Conservation (phyloP, 1,140 invertebrate species). For the Bombus ignitus region DNA sequence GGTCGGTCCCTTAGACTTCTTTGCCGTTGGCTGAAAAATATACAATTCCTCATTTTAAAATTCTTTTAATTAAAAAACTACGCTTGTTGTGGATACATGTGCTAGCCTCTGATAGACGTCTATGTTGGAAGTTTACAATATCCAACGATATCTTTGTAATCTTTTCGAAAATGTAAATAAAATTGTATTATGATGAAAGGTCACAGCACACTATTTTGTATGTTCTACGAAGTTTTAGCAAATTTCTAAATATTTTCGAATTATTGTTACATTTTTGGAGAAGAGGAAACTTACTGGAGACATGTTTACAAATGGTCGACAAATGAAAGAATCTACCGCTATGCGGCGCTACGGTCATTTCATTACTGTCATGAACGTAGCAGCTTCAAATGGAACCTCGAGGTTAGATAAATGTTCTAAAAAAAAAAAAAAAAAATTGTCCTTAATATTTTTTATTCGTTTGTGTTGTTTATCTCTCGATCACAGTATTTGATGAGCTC, state of each 20-base stretch:
- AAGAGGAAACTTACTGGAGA: slow-evolving; percentile 71
- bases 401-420: neutral
- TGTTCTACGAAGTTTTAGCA: slow-evolving; percentile 21
- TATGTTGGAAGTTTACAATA: slow-evolving; percentile 14
- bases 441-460: neutral
- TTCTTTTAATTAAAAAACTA: slow-evolving; percentile 17
- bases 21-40: slow-evolving; percentile 59
- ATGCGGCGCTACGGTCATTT: slow-evolving; percentile 4
- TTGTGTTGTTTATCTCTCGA: neutral
- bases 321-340: slow-evolving; percentile 62
- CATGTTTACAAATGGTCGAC: slow-evolving; percentile 68
- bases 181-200: neutral
- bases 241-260: slow-evolving; percentile 20
- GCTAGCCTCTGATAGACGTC: neutral
- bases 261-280: slow-evolving; percentile 21
- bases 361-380: neutral
- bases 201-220: neutral
- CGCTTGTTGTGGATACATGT: slow-evolving; percentile 26
- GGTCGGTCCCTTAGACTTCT: slow-evolving; percentile 79
- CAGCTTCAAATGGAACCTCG: neutral
- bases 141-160: slow-evolving; percentile 56
- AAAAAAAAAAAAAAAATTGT: neutral
- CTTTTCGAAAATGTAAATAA: slow-evolving; percentile 9
- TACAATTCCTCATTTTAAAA: slow-evolving; percentile 20
- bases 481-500: neutral